Evolutionary conservation across 1,140 invertebrate species (phyloP), one percentile per base, ranked within the genome.

Genomic region (Neocloeon triangulifer): DNA sequence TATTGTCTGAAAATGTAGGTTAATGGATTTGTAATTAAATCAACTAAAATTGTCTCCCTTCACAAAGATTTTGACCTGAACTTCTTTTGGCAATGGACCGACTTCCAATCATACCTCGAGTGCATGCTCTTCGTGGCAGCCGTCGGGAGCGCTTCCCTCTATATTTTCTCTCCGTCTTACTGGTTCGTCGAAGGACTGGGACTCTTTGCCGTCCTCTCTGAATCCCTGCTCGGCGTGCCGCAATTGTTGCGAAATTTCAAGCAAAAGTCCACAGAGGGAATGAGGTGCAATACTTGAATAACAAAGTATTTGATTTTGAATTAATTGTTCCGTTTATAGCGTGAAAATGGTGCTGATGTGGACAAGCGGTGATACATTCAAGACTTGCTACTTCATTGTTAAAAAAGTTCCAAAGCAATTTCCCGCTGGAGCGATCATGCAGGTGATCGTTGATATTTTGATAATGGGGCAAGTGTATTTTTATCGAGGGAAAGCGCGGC

Each of bases 61-160:
- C 49, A 33, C 50, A 45, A 58, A 89, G 84, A 91, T 68, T 78
- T 89, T 55, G 78, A 89, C 47, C 59, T 64, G 43, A 73, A 72
- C 46, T 78, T 81, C 58, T 98, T 98, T 65, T 99, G 94, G 94
- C 77, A 82, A 48, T 99, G 94, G 94, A 94, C 88, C 35, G 89
- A 97, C 56, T 94, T 97, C 50, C 73, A 80, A 49, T 95, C 88
- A 26, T 98, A 96, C 46, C 45, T 97, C 37, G 78, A 95, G 47
- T 97, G 88, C 49, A 73, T 92, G 58, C 52, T 81, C 28, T 60
- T 79, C 2, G 91, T 98, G 53, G 75, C 78, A 32, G 66, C 77
- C 12, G 48, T 78, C 5, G 69, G 79, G 15, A 78, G 81, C 21
- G 50, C 84, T 13, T 54, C 66, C 12, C 57, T 76, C 39, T 89